A percentile compares a stretch with the other conserved stretches of the same genome.
phyloP scores from a whole-genome alignment of 2,797 vertebrate genomes.

The Hemibagrus guttatus region DNA sequence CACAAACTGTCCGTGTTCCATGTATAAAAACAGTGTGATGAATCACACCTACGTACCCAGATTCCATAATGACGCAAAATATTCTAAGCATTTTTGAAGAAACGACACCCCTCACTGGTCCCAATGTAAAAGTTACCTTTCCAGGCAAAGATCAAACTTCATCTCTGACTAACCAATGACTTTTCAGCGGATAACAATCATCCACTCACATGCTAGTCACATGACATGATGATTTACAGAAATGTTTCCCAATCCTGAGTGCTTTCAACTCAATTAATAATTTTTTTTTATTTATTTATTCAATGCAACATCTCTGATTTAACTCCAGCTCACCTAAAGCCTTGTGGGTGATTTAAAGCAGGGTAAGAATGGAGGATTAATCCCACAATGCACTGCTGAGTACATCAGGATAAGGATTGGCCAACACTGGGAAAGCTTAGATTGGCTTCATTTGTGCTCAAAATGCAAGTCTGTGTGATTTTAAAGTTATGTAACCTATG shows the following conservation, averaged over 20 bases:
- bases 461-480: neutral
- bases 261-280: neutral
- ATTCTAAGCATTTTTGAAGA: neutral
- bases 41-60: neutral
- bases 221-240: neutral
- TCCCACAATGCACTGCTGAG: conserved; percentile 17
- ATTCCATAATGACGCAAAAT: neutral
- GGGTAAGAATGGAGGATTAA: neutral
- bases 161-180: neutral
- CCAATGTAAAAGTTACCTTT: neutral
- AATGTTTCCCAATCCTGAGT: neutral
- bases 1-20: neutral
- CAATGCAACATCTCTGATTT: neutral
- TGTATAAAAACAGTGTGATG: neutral
- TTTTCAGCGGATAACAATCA: neutral
- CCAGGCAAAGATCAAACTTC: neutral
- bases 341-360: neutral
- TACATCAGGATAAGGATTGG: conserved; percentile 25
- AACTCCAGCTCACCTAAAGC: neutral
- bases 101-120: neutral
- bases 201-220: neutral
- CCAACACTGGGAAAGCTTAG: neutral
- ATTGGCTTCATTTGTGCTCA: neutral
- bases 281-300: neutral
- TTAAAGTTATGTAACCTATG: neutral